Conservation (phyloP, 2,888 invertebrate genomes). For the Omphaloscelis lunosa region DNA sequence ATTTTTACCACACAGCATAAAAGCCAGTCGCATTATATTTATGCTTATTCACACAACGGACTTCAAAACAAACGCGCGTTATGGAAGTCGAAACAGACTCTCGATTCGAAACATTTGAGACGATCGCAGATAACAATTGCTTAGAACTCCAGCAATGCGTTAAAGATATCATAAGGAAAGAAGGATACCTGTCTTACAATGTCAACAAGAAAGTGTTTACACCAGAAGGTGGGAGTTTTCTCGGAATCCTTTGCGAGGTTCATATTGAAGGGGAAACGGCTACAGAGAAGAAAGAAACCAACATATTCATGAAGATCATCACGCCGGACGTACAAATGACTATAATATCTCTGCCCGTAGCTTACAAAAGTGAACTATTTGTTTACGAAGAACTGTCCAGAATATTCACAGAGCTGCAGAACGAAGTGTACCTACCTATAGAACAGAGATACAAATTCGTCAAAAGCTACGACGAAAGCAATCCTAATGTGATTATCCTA, state of each 20-base stretch:
- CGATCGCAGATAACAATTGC: slow-evolving; percentile 10
- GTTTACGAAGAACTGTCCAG: slow-evolving; percentile 70
- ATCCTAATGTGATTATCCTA: slow-evolving; percentile 64
- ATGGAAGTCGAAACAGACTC: slow-evolving; percentile 28
- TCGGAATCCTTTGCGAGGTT: slow-evolving; percentile 69
- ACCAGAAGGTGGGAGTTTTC: slow-evolving; percentile 68
- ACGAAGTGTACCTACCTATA: slow-evolving; percentile 56
- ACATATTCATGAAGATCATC: slow-evolving; percentile 75
- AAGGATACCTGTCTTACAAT: slow-evolving; percentile 63
- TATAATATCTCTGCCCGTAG: slow-evolving; percentile 61
- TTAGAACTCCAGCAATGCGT: slow-evolving; percentile 58
- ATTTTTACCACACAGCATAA: not conserved
- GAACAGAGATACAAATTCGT: slow-evolving; percentile 57
- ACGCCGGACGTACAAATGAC: slow-evolving; percentile 57
- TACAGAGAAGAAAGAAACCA: slow-evolving; percentile 65
- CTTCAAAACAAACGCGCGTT: not conserved
- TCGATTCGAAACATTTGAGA: slow-evolving; percentile 27
- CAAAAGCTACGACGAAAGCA: slow-evolving; percentile 62
- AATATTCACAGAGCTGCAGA: slow-evolving; percentile 67
- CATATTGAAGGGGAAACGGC: slow-evolving; percentile 70
- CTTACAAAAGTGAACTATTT: slow-evolving; percentile 70
- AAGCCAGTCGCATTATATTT: not conserved
- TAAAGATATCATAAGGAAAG: slow-evolving; percentile 65
- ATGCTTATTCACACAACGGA: not conserved
- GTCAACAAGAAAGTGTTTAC: slow-evolving; percentile 55